Base-by-base conservation (phyloP, 2,888 invertebrate genomes). In the Chorisops tibialis region DNA sequence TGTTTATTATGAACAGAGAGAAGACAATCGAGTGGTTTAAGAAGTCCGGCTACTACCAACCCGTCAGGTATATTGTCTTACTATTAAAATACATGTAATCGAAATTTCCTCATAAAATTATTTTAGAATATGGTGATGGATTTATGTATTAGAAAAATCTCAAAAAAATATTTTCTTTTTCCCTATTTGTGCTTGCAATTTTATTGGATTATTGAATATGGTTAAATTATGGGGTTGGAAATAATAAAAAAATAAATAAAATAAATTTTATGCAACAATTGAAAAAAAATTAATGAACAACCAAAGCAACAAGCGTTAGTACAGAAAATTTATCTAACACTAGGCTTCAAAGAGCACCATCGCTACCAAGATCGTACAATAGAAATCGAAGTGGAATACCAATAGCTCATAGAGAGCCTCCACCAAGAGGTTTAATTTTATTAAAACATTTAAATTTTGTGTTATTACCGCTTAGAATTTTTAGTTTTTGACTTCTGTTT, bases 341-440 rank as follows among this genome's bases (percentile, higher is more conserved):
- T 70, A 80, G 80, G 67, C 76, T 83, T 68, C 81, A 81, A 73
- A 79, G 83, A 70, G 82, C 80, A 71, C 83, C 84, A 70, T 83
- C 83, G 69, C 78, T 84, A 71, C 82, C 84, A 70, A 78, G 83
- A 71, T 81, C 80, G 70, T 83, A 83, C 75, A 66, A 64, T 65
- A 79, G 82, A 67, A 83, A 83, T 73, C 81, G 83, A 68, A 81
- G 81, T 75, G 83, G 83, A 72, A 85, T 85, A 71, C 84, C 84
- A 66, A 81, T 84, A 54, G 70, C 71, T 58, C 69, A 69, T 62
- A 67, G 69, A 54, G 70, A 70, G 50, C 67, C 67, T 62, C 68
- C 69, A 58, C 69, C 67, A 24, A 66, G 67, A 70, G 70, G 70
- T 70, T 68, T 51, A 54, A 52, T 51, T 24, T 14, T 49, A 62